Evolutionary conservation across 2,113 vertebrate genomes (phyloP).

Genomic region (Eleginops maclovinus): DNA sequence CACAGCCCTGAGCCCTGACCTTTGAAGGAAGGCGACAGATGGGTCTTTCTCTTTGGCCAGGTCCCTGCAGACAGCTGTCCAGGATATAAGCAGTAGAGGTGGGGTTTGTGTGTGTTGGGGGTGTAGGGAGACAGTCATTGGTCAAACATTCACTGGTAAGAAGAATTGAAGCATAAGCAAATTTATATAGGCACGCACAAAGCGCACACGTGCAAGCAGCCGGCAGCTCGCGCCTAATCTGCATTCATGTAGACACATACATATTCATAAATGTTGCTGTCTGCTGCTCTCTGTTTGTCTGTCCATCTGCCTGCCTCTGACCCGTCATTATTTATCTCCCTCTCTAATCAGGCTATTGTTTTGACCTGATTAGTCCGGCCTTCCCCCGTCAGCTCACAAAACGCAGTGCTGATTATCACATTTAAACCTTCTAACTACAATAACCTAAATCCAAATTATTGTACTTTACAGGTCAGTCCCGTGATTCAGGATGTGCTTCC

Average conservation of each 20-base stretch:
- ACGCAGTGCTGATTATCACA: slow-evolving; percentile 27
- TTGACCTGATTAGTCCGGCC: slow-evolving; percentile 35
- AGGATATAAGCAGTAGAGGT: slow-evolving; percentile 57
- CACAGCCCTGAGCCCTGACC: slow-evolving; percentile 53
- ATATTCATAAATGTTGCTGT: slow-evolving; percentile 66
- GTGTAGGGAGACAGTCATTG: slow-evolving; percentile 60
- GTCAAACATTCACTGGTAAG: slow-evolving; percentile 76
- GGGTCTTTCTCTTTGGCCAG: slow-evolving; percentile 77
- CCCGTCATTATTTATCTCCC: slow-evolving; percentile 35
- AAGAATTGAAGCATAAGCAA: slow-evolving; percentile 44
- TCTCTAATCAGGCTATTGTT: slow-evolving; percentile 61
- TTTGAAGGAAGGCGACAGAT: slow-evolving; percentile 84
- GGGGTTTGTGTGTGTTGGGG: slow-evolving; percentile 16
- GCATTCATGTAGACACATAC: slow-evolving; percentile 57
- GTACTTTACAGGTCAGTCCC: slow-evolving; percentile 37
- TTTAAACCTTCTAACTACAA: slow-evolving; percentile 19
- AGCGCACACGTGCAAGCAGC: slow-evolving; percentile 49
- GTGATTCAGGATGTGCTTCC: slow-evolving; percentile 46
- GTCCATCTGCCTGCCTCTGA: slow-evolving; percentile 69
- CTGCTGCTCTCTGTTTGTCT: slow-evolving; percentile 35
- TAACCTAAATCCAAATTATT: slow-evolving; percentile 17
- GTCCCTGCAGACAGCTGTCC: slow-evolving; percentile 81
- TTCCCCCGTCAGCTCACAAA: slow-evolving; percentile 1
- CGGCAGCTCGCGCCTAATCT: slow-evolving; percentile 30
- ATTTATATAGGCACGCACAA: slow-evolving; percentile 53